Base-by-base conservation (phyloP, 1,140 invertebrate genomes). In the Mycetomoellerius zeteki region DNA sequence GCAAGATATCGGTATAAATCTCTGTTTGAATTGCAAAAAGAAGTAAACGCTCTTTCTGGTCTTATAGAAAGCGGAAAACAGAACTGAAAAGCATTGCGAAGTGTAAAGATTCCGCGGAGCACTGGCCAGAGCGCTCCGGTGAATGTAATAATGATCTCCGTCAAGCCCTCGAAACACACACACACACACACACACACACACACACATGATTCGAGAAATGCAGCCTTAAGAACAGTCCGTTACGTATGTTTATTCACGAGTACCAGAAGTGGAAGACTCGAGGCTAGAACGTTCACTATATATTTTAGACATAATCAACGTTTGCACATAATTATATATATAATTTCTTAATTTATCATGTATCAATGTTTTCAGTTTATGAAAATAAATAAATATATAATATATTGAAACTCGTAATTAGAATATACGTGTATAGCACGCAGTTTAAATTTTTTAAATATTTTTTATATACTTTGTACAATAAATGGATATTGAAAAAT, bases 221-320 rank as follows among this genome's bases (percentile, higher is more conserved):
- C 69, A 60, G 69, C 54, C 27, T 69, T 84, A 64, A 54, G 62
- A 62, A 24, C 47, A 43, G 24, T 62, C 82, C 82, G 82, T 85
- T 85, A 85, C 62, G 30, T 54, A 85, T 85, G 82, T 85, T 85
- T 85, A 85, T 78, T 85, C 82, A 85, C 58, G 50, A 85, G 73
- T 24, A 27, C 27, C 21, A 73, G 54, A 84, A 62, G 24, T 73
- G 27, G 12, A 73, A 60, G 80, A 75, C 14, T 73, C 37, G 24
- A 5, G 21, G 12, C 21, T 72, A n/a, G 33, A n/a, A 73, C 19
- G 21, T 69, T 71, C 30, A 54, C 19, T 43, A 72, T n/a, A 27
- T 27, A 21, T 73, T 58, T 75, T 60, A 24, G 21, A 16, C 8
- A 47, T 47, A 75, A 58, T 60, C 14, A 58, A 0, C 21, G 2